Evolutionary conservation across 2,888 invertebrate species (phyloP).

Genomic region (Cataglyphis livida): DNA sequence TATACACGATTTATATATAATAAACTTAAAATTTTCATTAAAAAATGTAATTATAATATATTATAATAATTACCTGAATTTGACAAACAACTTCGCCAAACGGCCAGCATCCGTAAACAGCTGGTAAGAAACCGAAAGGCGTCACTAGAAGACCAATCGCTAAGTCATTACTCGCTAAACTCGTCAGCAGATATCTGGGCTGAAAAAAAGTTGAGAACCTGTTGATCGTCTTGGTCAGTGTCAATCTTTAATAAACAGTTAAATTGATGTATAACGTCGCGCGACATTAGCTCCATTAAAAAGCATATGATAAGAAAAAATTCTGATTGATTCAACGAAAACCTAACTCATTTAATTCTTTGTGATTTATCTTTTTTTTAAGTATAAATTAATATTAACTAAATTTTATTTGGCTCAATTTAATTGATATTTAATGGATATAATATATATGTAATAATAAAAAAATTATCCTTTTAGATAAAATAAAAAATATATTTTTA

Average conservation of each 20-base stretch:
- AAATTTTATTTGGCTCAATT: background rate
- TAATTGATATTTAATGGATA: background rate
- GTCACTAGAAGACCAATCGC: constrained; percentile 95
- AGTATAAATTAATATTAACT: background rate
- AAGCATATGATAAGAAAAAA: background rate
- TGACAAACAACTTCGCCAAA: constrained; percentile 96
- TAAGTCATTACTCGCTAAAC: constrained; percentile 94
- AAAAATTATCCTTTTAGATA: background rate
- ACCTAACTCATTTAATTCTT: background rate
- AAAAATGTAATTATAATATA: background rate
- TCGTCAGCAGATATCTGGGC: constrained; percentile 95
- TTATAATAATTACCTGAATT: constrained; percentile 90
- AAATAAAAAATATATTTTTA: background rate
- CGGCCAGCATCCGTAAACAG: constrained; percentile 95
- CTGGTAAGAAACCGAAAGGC: constrained; percentile 94
- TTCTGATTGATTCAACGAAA: constrained; percentile 22
- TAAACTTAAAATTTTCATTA: background rate
- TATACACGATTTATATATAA: background rate
- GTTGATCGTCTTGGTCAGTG: constrained; percentile 69
- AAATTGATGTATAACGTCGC: constrained; percentile 18
- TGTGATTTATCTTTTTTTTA: background rate
- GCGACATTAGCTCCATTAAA: background rate
- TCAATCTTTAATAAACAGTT: constrained; percentile 61
- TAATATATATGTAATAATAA: background rate
- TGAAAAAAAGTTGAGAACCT: constrained; percentile 85